Evolutionary conservation across 23 tunicate genomes (phyloP).

Genomic region (Diplosoma virens): DNA sequence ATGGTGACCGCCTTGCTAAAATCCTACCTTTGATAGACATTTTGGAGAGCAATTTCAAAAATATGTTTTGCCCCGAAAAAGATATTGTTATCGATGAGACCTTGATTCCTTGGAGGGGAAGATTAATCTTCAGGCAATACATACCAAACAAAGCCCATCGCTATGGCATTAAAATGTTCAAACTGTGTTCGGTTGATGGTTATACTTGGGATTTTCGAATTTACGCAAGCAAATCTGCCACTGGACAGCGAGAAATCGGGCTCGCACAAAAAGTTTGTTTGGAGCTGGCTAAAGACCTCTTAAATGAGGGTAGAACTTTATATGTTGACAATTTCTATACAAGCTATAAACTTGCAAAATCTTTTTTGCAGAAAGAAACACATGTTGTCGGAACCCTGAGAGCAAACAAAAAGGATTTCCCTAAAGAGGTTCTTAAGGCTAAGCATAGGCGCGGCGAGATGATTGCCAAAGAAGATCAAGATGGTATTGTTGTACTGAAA

Average conservation of each 20-base stretch:
- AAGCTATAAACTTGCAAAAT: constrained; percentile 20
- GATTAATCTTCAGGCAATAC: constrained; percentile 29
- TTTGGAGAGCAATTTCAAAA: constrained; percentile 24
- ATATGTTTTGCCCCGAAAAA: constrained; percentile 21
- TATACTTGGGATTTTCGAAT: constrained; percentile 19
- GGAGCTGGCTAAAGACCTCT: constrained; percentile 17
- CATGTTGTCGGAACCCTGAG: constrained; percentile 33
- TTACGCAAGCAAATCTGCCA: constrained; percentile 14
- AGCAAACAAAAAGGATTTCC: constrained; percentile 4
- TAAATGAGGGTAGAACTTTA: constrained; percentile 22
- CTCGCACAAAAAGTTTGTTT: constrained; percentile 20
- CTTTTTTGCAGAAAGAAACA: constrained; percentile 9
- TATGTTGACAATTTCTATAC: constrained; percentile 41
- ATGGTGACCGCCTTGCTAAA: constrained; percentile 7
- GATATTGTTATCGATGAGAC: constrained; percentile 37
- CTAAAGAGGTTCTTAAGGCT: constrained; percentile 30
- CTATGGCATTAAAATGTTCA: constrained; percentile 34
- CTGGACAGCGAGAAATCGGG: constrained; percentile 33
- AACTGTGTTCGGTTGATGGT: constrained; percentile 20
- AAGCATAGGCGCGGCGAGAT: constrained; percentile 29
- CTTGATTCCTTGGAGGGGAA: constrained; percentile 34
- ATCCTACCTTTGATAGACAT: constrained; percentile 30
- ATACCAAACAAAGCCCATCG: constrained; percentile 27
- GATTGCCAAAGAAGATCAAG: constrained; percentile 34
- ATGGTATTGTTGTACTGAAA: constrained; percentile 24